phyloP scores from a whole-genome alignment of 92 coral and sea anemone genomes.

The Scolanthus callimorphus region DNA sequence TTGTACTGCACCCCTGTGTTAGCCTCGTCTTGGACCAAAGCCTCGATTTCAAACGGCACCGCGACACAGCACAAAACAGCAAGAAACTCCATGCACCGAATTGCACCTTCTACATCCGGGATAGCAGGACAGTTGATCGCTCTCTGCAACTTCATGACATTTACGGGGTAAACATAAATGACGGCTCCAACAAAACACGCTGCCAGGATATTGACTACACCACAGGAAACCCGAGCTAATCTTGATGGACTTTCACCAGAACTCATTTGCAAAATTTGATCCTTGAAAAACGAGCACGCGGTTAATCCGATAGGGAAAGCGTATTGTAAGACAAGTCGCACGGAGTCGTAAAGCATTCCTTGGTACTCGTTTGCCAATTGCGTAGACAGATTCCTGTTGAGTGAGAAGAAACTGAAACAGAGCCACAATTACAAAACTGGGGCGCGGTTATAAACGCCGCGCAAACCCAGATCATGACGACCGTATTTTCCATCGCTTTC shows the following conservation, averaged over 20 bases:
- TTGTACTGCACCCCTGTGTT: not conserved
- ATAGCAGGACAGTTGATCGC: not conserved
- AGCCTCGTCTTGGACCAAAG: constrained; percentile 8
- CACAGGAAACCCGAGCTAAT: not conserved
- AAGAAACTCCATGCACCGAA: constrained; percentile 5
- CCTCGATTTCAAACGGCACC: constrained; percentile 20
- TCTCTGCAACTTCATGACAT: not conserved
- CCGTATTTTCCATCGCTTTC: constrained; percentile 13
- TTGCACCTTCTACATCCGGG: constrained; percentile 3
- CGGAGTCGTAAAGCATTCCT: constrained; percentile 18
- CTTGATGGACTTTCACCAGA: not conserved
- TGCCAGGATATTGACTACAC: not conserved
- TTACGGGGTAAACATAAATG: constrained; percentile 9
- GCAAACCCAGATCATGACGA: constrained; percentile 11
- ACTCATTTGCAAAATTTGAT: not conserved
- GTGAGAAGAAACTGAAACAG: constrained; percentile 1
- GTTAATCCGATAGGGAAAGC: constrained; percentile 10
- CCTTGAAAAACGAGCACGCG: constrained; percentile 11
- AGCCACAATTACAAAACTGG: constrained; percentile 30
- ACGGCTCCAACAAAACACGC: constrained; percentile 2
- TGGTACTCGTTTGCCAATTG: constrained; percentile 4
- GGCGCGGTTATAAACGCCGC: constrained; percentile 21
- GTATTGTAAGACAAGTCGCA: constrained; percentile 13
- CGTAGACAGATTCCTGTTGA: constrained; percentile 5
- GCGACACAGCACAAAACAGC: constrained; percentile 21